These are phyloP conservation scores for Scaptomyza montana DNA, from an alignment of 1,140 invertebrate species.

Conservation along the genomic window DNA sequence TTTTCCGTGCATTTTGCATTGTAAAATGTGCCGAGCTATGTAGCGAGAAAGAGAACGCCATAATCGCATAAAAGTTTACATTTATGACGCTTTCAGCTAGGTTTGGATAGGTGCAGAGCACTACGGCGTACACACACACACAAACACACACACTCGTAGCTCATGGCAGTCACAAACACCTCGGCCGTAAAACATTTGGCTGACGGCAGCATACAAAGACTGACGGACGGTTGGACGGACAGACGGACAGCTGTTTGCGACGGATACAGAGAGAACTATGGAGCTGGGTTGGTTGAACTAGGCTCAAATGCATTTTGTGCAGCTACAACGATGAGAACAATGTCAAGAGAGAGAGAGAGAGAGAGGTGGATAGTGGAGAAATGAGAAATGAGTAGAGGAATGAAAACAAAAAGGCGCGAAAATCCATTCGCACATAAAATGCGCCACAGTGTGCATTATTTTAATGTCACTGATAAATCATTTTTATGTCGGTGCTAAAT, in stretches of 20 bases:
- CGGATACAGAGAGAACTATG: constrained; percentile 11
- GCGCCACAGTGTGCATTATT: constrained; percentile 84
- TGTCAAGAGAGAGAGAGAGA: background rate
- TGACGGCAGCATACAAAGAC: constrained; percentile 76
- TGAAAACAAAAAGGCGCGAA: constrained; percentile 80
- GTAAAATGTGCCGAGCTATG: constrained; percentile 22
- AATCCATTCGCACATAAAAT: constrained; percentile 84
- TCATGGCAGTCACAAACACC: constrained; percentile 57
- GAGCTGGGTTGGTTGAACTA: constrained; percentile 33
- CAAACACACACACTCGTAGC: constrained; percentile 22
- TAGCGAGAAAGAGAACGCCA: constrained; percentile 66
- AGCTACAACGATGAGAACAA: constrained; percentile 5
- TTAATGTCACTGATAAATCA: constrained; percentile 84
- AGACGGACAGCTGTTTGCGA: constrained; percentile 21
- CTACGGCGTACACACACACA: constrained; percentile 15
- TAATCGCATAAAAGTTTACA: constrained; percentile 80
- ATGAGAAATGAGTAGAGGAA: constrained; percentile 3
- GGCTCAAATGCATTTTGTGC: constrained; percentile 49
- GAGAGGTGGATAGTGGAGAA: background rate
- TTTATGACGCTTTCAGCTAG: constrained; percentile 67
- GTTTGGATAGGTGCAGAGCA: constrained; percentile 60
- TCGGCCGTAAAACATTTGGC: constrained; percentile 77
- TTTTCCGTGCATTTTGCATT: constrained; percentile 45
- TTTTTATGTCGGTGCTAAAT: constrained; percentile 84
- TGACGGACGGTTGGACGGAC: constrained; percentile 61